Evolutionary conservation across 2,113 vertebrate species (phyloP).

Genomic region (Mohoua ochrocephala): DNA sequence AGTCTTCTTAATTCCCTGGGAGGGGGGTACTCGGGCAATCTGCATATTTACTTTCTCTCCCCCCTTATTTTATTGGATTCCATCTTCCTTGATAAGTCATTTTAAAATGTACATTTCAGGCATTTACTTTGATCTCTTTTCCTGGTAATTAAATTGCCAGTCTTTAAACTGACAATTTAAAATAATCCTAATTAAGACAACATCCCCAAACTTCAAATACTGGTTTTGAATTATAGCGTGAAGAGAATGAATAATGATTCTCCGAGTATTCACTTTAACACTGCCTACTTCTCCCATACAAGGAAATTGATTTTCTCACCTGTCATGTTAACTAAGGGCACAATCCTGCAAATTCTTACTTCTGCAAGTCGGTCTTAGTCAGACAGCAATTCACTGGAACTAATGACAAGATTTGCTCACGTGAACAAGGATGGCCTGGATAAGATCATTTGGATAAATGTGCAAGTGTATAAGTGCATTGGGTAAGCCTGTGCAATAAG

Average conservation of each 20-base stretch:
- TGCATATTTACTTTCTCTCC: background rate
- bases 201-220: conserved; percentile 53
- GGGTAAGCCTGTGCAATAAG: background rate
- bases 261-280: background rate
- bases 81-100: conserved; percentile 1
- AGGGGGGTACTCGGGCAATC: background rate
- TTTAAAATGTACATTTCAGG: conserved; percentile 35
- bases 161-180: conserved; percentile 40
- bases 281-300: background rate
- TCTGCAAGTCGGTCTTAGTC: background rate
- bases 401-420: background rate
- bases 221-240: conserved; percentile 18
- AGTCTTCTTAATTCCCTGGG: background rate
- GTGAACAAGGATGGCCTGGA: background rate
- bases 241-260: conserved; percentile 44
- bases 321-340: conserved; percentile 30
- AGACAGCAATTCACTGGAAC: background rate
- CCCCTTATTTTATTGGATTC: conserved; percentile 25
- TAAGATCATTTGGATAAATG: background rate
- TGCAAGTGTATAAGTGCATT: background rate
- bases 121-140: conserved; percentile 52
- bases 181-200: conserved; percentile 58
- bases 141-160: conserved; percentile 49
- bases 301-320: conserved; percentile 52
- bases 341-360: background rate